Base-by-base conservation (phyloP, 2,888 invertebrate genomes). In the Sminthurides aquaticus region DNA sequence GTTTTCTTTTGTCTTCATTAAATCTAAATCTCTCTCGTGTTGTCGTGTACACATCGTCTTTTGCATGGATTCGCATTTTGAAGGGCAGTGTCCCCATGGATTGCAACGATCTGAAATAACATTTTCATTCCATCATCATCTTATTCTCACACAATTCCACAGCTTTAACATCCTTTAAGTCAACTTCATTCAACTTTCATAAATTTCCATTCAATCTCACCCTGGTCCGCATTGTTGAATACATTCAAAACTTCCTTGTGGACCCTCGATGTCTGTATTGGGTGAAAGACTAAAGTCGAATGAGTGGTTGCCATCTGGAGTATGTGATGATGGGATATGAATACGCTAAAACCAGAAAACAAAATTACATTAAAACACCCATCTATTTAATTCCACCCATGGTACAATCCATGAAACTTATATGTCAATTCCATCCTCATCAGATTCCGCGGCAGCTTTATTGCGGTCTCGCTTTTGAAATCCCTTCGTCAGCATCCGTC, bases 1-100 rank as follows among this genome's bases (percentile, higher is more conserved):
- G 93, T 82, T 92, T 93, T 81, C 88, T 90, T 80, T 89, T 90
- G 79, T 94, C 91, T 79, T 93, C 91, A 74, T 89, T 91, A 77
- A 87, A 87, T 77, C 90, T 91, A 90, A 96, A 92, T 77, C 91
- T 87, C 79, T 90, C 87, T 81, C 88, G 86, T 74, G 96, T 96
- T 76, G 89, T 87, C 81, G 91, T 91, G 81, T 95, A 96, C 67
- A 93, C 90, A 83, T 96, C 95, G 78, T 95, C 95, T 77, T 92
- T 95, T 76, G 96, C 96, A 79, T 90, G 90, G 75, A 96, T 89
- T 72, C 91, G 87, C 86, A 96, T 89, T 79, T 90, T 90, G 79
- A 88, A 85, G 76, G 88, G 87, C 81, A 96, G 83, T 74, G 89
- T 84, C 75, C 95, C 96, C 81, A 93, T 85, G 76, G 87, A 86